phyloP scores from a whole-genome alignment of 2,888 invertebrate genomes.

The Rhabditoides inermis region DNA sequence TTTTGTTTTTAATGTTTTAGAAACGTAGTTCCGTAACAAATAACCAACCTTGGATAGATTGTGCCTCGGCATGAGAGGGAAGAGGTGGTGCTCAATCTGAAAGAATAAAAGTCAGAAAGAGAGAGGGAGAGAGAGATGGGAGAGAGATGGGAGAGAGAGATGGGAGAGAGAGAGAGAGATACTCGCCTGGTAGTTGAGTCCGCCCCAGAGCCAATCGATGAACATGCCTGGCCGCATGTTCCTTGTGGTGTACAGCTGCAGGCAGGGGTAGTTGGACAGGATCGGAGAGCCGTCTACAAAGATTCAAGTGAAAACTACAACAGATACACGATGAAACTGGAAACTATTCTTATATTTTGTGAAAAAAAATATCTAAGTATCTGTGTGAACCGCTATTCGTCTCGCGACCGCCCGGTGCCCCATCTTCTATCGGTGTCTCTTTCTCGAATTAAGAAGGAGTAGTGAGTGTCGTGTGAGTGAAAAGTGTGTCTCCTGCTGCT shows the following conservation, averaged over 20 bases:
- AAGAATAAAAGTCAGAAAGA: neutral
- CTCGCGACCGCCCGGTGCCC: no score
- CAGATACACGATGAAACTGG: neutral
- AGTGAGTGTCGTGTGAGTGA: no score
- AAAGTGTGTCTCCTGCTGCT: no score
- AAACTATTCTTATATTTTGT: neutral
- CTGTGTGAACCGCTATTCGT: no score
- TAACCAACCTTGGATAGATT: conserved; percentile 38
- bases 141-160: conserved; percentile 40
- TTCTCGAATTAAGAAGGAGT: no score
- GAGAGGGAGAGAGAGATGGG: neutral
- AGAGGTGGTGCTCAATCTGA: conserved; percentile 48
- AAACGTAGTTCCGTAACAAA: no score
- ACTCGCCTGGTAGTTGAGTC: conserved; percentile 42
- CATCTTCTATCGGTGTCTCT: no score
- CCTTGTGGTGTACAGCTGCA: conserved; percentile 48
- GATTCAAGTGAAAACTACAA: neutral
- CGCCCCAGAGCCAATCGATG: conserved; percentile 50
- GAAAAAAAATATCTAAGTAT: no score
- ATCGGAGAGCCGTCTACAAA: conserved; percentile 41
- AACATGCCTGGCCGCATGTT: conserved; percentile 44
- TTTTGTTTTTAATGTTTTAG: no score
- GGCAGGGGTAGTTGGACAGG: conserved; percentile 46
- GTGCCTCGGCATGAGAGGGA: conserved; percentile 50
- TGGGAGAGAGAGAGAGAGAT: neutral